Base-by-base conservation (phyloP, 2,113 vertebrate genomes). In the Brachypteracias leptosomus region DNA sequence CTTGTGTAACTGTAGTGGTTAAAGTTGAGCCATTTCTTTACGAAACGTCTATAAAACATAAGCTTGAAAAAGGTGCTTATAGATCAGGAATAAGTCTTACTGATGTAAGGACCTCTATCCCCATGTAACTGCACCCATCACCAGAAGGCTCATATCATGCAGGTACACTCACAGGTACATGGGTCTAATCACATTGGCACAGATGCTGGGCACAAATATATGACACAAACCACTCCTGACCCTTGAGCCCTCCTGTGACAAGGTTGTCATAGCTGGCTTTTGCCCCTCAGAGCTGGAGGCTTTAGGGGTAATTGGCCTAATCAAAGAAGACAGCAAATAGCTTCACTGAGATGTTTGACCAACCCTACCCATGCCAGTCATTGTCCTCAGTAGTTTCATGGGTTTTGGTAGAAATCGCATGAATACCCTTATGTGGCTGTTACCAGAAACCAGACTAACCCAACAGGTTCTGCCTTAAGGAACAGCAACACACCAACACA, bases 201-300 rank as follows among this genome's bases (percentile, higher is more conserved):
- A 33, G 62, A 25, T 15, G 6, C 20, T 26, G 47, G 1, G 0
- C 9, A 6, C 6, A 57, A 1, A 3, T 13, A 17, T 31, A 33
- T 15, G 36, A 12, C 58, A 59, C 19, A n/a, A 12, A 7, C 3
- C 54, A 33, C 28, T 25, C 28, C 21, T 80, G 77, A 25, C 38
- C 63, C 42, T 15, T 4, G 5, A 87, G 44, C 21, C 44, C 63
- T 33, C 18, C n/a, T 68, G 38, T 3, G 9, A 49, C 52, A 63
- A 42, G 4, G 24, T 26, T 7, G 4, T 54, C 3, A 2, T 46
- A 35, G 6, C 19, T 22, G 42, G 49, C 15, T 86, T 65, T 65
- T 1, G 1, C 15, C 25, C 14, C 63, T 38, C 25, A 18, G 49
- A 33, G n/a, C 33, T 52, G 20, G 10, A 47, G 16, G 21, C 46